Conservation (phyloP, 2,797 vertebrate species). For the Argyrosomus regius region DNA sequence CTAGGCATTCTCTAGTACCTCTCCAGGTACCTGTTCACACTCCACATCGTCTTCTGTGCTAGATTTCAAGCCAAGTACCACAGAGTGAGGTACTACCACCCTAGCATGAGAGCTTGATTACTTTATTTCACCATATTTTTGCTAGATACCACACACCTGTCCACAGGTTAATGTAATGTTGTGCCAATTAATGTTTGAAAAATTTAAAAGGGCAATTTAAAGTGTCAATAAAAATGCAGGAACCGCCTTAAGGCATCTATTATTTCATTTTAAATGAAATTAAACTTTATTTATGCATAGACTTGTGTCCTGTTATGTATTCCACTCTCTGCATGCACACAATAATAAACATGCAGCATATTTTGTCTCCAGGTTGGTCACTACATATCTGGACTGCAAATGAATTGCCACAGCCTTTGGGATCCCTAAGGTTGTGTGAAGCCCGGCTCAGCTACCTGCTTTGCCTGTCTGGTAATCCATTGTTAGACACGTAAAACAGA, state of each 20-base stretch:
- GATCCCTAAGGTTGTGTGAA: not conserved
- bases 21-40: too few relatives aligned
- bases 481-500: conserved; percentile 1
- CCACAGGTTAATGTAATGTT: too few relatives aligned
- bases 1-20: too few relatives aligned
- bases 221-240: not conserved
- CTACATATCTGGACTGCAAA: not conserved
- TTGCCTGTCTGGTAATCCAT: conserved; percentile 17
- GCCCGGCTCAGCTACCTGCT: not conserved
- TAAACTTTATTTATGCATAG: not conserved
- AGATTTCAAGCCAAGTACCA: too few relatives aligned
- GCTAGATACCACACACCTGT: too few relatives aligned
- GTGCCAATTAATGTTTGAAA: too few relatives aligned
- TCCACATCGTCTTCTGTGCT: too few relatives aligned
- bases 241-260: not conserved
- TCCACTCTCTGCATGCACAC: not conserved
- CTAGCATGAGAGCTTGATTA: too few relatives aligned
- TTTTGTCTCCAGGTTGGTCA: not conserved
- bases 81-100: too few relatives aligned
- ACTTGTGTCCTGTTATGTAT: not conserved
- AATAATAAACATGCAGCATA: not conserved
- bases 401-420: conserved; percentile 20
- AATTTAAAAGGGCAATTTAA: too few relatives aligned
- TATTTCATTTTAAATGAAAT: not conserved
- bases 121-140: too few relatives aligned